Percentiles rank a stretch among this genome's conserved stretches.
These are phyloP conservation scores for Gallinago stenura DNA, from an alignment of 2,797 vertebrate species.

Conservation along the genomic window DNA sequence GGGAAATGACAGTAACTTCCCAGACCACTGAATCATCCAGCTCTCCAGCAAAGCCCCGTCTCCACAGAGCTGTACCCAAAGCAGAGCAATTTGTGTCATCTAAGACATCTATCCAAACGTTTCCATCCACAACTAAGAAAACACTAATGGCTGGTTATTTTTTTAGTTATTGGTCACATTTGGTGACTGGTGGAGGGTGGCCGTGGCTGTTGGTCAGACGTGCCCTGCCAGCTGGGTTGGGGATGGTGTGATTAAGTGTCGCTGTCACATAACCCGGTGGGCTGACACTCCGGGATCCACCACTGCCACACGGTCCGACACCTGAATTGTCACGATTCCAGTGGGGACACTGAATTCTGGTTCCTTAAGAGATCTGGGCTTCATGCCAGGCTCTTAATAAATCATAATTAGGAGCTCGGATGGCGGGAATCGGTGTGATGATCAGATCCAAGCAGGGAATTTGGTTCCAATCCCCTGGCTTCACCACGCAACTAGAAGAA, in stretches of 20 bases:
- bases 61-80: background rate
- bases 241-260: fast-evolving
- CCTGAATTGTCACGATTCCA: background rate
- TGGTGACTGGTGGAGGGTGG: background rate
- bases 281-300: background rate
- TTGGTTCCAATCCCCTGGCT: conserved; percentile 10
- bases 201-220: background rate
- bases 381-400: conserved; percentile 33
- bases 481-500: background rate
- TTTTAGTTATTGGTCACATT: fast-evolving
- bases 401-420: conserved; percentile 39
- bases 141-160: background rate
- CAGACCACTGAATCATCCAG: background rate
- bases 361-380: conserved; percentile 31
- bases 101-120: background rate
- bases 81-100: background rate
- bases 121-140: background rate
- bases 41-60: background rate
- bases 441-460: conserved; percentile 23
- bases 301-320: background rate
- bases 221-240: background rate
- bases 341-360: background rate
- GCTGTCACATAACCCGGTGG: background rate
- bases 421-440: background rate
- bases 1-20: background rate